phyloP scores from a whole-genome alignment of 2,113 vertebrate species.

The Hucho hucho region DNA sequence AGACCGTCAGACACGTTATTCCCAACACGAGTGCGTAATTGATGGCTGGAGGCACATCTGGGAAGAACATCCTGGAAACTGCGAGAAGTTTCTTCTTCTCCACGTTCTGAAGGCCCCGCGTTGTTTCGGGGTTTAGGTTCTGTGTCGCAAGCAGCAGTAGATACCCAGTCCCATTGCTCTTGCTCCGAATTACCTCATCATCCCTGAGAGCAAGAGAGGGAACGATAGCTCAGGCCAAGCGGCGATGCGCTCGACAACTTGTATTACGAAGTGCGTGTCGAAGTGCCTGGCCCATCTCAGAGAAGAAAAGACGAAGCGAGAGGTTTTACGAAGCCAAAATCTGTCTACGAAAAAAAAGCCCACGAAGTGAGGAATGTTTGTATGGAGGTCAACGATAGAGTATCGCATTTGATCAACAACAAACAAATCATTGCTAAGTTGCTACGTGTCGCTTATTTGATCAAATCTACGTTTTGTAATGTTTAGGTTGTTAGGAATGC shows the following conservation, averaged over 20 bases:
- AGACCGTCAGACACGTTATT: slow-evolving; percentile 75
- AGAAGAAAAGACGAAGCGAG: no score
- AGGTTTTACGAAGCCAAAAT: no score
- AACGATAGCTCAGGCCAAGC: slow-evolving; percentile 4
- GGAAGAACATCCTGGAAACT: slow-evolving; percentile 83
- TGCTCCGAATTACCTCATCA: slow-evolving; percentile 48
- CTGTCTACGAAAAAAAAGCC: no score
- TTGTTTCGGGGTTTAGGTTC: slow-evolving; percentile 23
- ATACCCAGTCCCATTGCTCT: slow-evolving; percentile 57
- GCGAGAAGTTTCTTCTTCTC: slow-evolving; percentile 47
- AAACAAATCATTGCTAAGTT: no score
- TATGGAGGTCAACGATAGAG: no score
- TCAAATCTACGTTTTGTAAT: no score
- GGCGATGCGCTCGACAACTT: slow-evolving; percentile 5
- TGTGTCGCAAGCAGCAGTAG: slow-evolving; percentile 35
- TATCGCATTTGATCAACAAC: no score
- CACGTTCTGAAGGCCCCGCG: slow-evolving; percentile 49
- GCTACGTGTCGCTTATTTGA: no score
- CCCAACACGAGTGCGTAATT: slow-evolving; percentile 74
- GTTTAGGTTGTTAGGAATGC: no score
- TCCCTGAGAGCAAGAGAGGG: slow-evolving; percentile 25
- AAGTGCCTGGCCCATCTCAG: slow-evolving; percentile 27
- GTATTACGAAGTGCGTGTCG: slow-evolving; percentile 43
- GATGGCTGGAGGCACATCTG: slow-evolving; percentile 72
- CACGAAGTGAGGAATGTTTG: no score